Base-by-base conservation (phyloP, 1,140 invertebrate species). In the Heliconius nattereri region DNA sequence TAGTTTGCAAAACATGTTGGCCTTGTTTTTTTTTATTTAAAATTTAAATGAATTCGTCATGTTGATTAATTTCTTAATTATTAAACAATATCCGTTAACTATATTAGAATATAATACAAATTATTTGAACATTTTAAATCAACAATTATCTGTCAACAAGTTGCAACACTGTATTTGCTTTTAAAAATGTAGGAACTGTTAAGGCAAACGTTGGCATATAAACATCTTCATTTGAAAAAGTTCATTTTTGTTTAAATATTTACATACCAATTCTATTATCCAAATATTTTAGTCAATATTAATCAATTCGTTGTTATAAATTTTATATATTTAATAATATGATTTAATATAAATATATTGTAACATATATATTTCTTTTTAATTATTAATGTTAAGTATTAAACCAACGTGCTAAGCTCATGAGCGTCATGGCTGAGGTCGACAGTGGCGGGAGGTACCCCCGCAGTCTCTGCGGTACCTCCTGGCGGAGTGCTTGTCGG, bases 371-470 rank as follows among this genome's bases (percentile, higher is more conserved):
- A 20, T 52, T 20, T 52, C 16, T 52, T 20, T 52, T 52, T 20
- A 52, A 52, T 52, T 6, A 20, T 20, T 52, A 52, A 0, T 52
- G 20, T 52, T 7, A 52, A 20, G 6, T 52, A 52, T 20, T 85
- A 94, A 32, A 95, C 94, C 16, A 95, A 86, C 8, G 94, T 95
- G 87, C 94, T 95, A 19, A 95, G 89, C 80, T 95, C 93, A 81
- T 94, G 93, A 1, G 94, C 88, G 79, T 94, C 93, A 80, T 94
- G 93, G 83, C 93, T 94, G 16, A 94, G 85, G 86, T 95, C 93
- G 57, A 94, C 86, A 40, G 94, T 94, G 7, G 94, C 94, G 45
- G 92, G 81, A 1, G 94, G 94, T 0, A 94, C 91, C 9, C 93
- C 93, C 0, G 91, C 91, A 5, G 84, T 90, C 45, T 77, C 76